These are phyloP conservation scores for Rhopalosiphum nymphaeae DNA, from an alignment of 2,888 invertebrate genomes.

Conservation along the genomic window DNA sequence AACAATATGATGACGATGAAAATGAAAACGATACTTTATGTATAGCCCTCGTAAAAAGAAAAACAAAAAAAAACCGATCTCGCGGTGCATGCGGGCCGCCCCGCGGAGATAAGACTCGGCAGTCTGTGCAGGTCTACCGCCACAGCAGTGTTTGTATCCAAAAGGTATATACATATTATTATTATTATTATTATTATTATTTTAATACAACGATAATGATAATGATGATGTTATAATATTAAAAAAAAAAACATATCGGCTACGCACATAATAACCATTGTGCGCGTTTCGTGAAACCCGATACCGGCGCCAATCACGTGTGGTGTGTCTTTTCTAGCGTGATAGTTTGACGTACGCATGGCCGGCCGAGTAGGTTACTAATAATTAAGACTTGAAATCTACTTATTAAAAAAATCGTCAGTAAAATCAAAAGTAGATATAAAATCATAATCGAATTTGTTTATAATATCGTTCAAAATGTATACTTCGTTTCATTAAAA, in stretches of 20 bases:
- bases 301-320: slow-evolving; percentile 61
- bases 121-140: not conserved
- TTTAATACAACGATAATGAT: not conserved
- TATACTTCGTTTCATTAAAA: not conserved
- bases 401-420: not conserved
- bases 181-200: not conserved
- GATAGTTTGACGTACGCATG: not conserved
- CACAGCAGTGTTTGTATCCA: not conserved
- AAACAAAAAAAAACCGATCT: not conserved
- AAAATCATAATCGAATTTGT: not conserved
- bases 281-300: slow-evolving; percentile 48
- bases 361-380: not conserved
- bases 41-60: not conserved
- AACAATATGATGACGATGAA: not conserved
- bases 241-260: not conserved
- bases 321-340: not conserved
- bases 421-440: not conserved
- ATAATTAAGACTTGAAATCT: not conserved
- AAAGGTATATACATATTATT: not conserved
- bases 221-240: not conserved
- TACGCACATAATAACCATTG: slow-evolving; percentile 7
- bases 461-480: not conserved
- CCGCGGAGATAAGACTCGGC: not conserved
- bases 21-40: not conserved
- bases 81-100: not conserved